phyloP scores from a whole-genome alignment of 2,797 vertebrate genomes.

The Tolypeutes matacus region DNA sequence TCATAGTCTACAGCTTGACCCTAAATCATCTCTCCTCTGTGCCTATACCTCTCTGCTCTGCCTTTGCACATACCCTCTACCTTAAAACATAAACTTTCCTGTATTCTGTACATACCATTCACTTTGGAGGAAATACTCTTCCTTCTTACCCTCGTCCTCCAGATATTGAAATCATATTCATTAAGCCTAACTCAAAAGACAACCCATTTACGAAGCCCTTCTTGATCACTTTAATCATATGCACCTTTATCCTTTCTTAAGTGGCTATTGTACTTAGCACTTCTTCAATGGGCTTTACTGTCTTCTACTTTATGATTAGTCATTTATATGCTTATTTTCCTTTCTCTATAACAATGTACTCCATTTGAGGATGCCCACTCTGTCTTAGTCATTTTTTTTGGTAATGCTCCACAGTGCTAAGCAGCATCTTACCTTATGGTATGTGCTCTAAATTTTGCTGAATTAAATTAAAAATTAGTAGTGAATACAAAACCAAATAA shows the following conservation, averaged over 20 bases:
- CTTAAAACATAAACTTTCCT: neutral
- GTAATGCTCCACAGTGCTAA: neutral
- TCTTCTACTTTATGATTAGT: neutral
- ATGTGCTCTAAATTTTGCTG: neutral
- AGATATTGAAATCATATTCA: neutral
- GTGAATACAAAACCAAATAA: neutral
- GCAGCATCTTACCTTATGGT: neutral
- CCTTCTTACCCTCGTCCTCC: fast-evolving
- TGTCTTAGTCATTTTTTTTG: neutral
- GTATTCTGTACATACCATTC: neutral
- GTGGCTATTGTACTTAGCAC: neutral
- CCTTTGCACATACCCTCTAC: too few relatives aligned
- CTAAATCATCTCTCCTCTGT: neutral
- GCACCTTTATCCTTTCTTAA: neutral
- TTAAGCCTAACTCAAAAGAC: neutral
- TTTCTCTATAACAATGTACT: neutral
- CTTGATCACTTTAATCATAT: neutral
- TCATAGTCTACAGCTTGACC: neutral
- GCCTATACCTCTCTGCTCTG: neutral
- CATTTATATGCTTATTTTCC: neutral
- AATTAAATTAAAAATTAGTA: neutral
- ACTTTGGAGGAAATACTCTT: neutral
- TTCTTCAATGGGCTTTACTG: neutral
- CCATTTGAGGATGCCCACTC: neutral
- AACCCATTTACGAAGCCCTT: neutral